These are phyloP conservation scores for Geodia barretti DNA, from an alignment of 37 sponge, comb jelly and placozoan species.

Conservation along the genomic window DNA sequence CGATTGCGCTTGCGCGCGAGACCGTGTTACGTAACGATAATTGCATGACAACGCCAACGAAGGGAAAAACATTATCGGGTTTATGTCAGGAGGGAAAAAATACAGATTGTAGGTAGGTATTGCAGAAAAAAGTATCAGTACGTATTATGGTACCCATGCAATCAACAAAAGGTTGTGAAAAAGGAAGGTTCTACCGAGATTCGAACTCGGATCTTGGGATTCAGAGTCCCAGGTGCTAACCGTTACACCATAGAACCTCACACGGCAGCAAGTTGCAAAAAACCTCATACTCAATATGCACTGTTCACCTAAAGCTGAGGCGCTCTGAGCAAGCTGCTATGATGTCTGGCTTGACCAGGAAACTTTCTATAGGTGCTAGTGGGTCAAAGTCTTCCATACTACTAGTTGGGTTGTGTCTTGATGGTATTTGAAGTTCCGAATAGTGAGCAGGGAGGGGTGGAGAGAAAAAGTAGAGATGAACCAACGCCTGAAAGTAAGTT, in stretches of 20 bases:
- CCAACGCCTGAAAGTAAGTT: constrained; percentile 72
- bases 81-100: constrained; percentile 3
- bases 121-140: too few species aligned
- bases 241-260: constrained; percentile 82
- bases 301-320: background rate
- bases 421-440: constrained; percentile 94
- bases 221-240: constrained; percentile 94
- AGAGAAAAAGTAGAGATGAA: constrained; percentile 94
- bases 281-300: background rate
- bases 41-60: background rate
- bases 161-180: too few species aligned
- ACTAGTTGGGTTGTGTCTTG: constrained; percentile 5
- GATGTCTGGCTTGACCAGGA: constrained; percentile 42
- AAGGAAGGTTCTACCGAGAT: constrained; percentile 87
- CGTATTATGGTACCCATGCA: too few species aligned
- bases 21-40: background rate
- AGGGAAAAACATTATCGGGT: background rate
- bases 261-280: background rate
- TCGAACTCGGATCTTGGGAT: constrained; percentile 94
- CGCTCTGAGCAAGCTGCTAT: constrained; percentile 10
- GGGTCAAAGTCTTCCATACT: constrained; percentile 43
- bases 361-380: constrained; percentile 48
- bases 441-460: constrained; percentile 98
- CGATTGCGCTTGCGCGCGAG: too few species aligned
- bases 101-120: too few species aligned